These are phyloP conservation scores for Ditula angustiorana DNA, from an alignment of 2,888 invertebrate species.

Conservation along the genomic window DNA sequence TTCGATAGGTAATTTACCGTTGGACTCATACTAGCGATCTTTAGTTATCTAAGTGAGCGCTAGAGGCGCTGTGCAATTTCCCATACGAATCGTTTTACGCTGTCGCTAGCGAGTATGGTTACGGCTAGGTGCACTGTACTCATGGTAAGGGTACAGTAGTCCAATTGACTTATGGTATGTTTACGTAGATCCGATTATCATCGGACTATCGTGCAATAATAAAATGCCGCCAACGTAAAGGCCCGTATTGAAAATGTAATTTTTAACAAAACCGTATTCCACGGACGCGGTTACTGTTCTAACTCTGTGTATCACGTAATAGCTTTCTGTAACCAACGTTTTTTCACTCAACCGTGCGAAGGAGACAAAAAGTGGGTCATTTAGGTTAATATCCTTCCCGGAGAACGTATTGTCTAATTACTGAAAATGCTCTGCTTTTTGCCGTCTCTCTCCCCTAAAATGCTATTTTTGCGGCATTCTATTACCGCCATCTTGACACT, in stretches of 20 bases:
- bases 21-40: too few relatives aligned
- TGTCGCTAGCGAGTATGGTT: too few relatives aligned
- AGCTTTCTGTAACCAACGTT: slow-evolving; percentile 36
- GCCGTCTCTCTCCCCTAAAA: slow-evolving; percentile 16
- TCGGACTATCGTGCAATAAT: too few relatives aligned
- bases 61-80: too few relatives aligned
- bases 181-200: too few relatives aligned
- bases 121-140: too few relatives aligned
- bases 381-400: slow-evolving; percentile 39
- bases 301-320: slow-evolving; percentile 20
- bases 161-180: too few relatives aligned
- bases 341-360: slow-evolving; percentile 39
- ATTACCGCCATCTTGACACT: neutral
- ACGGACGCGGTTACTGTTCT: neutral
- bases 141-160: too few relatives aligned
- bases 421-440: slow-evolving; percentile 39
- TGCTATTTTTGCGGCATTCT: slow-evolving; percentile 21
- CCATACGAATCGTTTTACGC: too few relatives aligned
- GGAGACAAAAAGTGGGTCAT: slow-evolving; percentile 36
- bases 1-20: too few relatives aligned
- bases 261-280: neutral
- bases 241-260: neutral
- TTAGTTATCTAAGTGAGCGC: too few relatives aligned
- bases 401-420: slow-evolving; percentile 41
- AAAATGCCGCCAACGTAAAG: too few relatives aligned